Evolutionary conservation across 2,888 invertebrate genomes (phyloP).

Genomic region (Gandaritis pyraliata): DNA sequence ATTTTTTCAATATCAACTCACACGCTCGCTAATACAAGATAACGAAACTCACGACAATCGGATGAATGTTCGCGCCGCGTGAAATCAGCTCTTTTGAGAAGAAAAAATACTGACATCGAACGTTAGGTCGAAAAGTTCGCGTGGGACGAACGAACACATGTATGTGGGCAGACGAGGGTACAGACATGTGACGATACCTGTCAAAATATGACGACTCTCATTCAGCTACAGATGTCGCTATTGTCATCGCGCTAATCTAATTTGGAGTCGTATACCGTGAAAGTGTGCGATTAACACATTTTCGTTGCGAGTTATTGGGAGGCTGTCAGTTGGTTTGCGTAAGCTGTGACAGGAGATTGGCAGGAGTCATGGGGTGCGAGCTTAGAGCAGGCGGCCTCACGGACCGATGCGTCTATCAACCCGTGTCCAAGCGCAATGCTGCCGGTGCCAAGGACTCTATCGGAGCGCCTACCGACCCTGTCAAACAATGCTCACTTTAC

Average conservation of each 20-base stretch:
- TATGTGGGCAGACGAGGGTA: constrained; percentile 80
- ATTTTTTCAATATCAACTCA: constrained; percentile 81
- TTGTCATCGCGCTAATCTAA: constrained; percentile 81
- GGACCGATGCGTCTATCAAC: constrained; percentile 37
- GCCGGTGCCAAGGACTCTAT: constrained; percentile 8
- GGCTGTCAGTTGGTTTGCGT: constrained; percentile 81
- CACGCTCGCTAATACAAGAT: constrained; percentile 78
- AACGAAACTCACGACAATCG: constrained; percentile 80
- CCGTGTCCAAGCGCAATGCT: constrained; percentile 28
- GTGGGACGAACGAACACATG: constrained; percentile 75
- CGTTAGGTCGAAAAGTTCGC: constrained; percentile 56
- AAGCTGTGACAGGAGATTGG: constrained; percentile 83
- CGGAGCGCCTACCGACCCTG: constrained; percentile 12
- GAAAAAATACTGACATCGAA: constrained; percentile 64
- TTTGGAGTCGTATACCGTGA: constrained; percentile 77
- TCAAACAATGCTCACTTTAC: constrained; percentile 17
- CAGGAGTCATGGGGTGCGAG: constrained; percentile 71
- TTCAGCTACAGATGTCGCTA: constrained; percentile 79
- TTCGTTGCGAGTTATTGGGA: constrained; percentile 82
- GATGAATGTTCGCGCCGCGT: constrained; percentile 83
- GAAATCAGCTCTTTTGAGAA: constrained; percentile 80
- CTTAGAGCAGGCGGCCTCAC: constrained; percentile 50
- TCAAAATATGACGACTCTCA: constrained; percentile 82
- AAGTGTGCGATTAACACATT: constrained; percentile 84
- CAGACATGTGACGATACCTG: constrained; percentile 76